Evolutionary conservation across 2,888 invertebrate species (phyloP).

Genomic region (Itoplectis maculator): DNA sequence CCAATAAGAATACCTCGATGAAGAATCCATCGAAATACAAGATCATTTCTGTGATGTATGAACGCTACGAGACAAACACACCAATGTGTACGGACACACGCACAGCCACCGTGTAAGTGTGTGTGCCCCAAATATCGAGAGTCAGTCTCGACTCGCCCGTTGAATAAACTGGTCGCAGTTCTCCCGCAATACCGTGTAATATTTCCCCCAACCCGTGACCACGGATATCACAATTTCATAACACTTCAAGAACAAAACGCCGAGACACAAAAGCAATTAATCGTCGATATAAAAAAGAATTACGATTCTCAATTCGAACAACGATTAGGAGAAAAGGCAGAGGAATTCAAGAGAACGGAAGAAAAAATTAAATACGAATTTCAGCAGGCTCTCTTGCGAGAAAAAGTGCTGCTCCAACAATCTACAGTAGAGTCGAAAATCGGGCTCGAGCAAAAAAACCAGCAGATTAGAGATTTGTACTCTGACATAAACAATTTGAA

Average conservation of each 20-base stretch:
- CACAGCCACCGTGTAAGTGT: too few relatives aligned
- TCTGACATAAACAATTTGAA: conserved; percentile 7
- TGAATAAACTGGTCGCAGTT: too few relatives aligned
- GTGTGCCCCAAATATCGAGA: too few relatives aligned
- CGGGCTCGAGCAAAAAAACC: conserved; percentile 36
- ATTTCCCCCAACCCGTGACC: too few relatives aligned
- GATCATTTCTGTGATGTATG: too few relatives aligned
- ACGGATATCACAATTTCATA: too few relatives aligned
- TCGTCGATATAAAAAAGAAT: conserved; percentile 40
- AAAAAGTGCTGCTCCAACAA: conserved; percentile 2
- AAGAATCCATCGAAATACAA: conserved; percentile 41
- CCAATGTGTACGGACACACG: too few relatives aligned
- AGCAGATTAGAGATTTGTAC: conserved; percentile 9
- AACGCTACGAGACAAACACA: too few relatives aligned
- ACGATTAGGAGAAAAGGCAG: conserved; percentile 40
- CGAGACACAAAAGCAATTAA: conserved; percentile 26
- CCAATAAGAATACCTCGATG: conserved; percentile 34
- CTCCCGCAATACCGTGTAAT: too few relatives aligned
- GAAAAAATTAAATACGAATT: conserved; percentile 37
- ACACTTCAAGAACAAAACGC: conserved; percentile 45
- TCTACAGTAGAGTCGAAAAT: neutral
- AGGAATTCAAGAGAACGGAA: conserved; percentile 40
- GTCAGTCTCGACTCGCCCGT: too few relatives aligned
- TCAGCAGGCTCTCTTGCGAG: conserved; percentile 12
- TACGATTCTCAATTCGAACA: conserved; percentile 41